Percentiles rank a stretch among this genome's conserved stretches.
Evolutionary conservation across 2,113 vertebrate genomes (phyloP).

Genomic region (Numenius arquata): DNA sequence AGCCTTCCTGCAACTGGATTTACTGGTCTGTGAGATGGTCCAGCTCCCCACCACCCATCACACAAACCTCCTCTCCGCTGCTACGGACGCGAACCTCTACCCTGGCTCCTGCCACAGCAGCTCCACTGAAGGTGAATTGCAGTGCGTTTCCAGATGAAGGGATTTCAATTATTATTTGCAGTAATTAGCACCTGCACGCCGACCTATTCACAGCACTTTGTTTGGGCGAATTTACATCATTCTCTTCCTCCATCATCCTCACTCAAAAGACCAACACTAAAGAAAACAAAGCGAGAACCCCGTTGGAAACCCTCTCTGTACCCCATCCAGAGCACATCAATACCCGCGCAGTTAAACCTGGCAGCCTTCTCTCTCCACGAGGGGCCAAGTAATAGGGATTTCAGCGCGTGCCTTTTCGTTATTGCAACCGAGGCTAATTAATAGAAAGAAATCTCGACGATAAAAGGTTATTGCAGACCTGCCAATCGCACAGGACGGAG

Average conservation of each 20-base stretch:
- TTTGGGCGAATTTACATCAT: neutral
- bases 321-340: neutral
- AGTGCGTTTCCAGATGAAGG: neutral
- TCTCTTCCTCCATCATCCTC: neutral
- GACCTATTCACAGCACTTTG: neutral
- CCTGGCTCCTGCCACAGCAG: neutral
- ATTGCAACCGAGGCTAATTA: constrained; percentile 30
- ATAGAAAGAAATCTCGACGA: neutral
- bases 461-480: neutral
- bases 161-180: neutral
- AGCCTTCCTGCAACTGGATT: neutral
- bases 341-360: constrained; percentile 33
- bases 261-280: neutral
- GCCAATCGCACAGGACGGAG: neutral
- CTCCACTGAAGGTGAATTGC: neutral
- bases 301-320: constrained; percentile 1
- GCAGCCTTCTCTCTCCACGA: neutral
- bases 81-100: neutral
- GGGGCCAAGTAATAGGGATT: constrained; percentile 16
- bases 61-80: neutral
- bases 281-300: constrained; percentile 6
- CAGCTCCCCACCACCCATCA: neutral
- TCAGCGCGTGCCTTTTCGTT: constrained; percentile 10
- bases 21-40: neutral
- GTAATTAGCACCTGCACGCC: neutral